Evolutionary conservation across 1,140 invertebrate species (phyloP).

Genomic region (Thereuonema tuberculata): DNA sequence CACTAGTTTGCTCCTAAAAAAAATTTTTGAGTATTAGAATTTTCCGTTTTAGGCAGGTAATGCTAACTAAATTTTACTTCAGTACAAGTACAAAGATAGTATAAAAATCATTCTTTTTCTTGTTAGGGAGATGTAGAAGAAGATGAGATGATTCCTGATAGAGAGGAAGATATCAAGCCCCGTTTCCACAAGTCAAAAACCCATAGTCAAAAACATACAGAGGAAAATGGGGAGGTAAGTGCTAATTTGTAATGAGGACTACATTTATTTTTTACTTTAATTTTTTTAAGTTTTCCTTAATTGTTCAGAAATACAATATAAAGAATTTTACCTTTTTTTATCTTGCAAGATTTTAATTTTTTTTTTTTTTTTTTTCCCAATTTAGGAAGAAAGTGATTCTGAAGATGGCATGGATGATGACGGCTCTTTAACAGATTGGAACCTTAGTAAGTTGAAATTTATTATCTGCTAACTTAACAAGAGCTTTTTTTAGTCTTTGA

Average conservation of each 20-base stretch:
- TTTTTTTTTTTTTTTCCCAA: conserved; percentile 18
- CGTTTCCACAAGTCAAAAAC: conserved; percentile 88
- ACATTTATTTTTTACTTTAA: not conserved
- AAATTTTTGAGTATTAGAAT: too few relatives aligned
- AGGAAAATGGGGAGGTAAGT: conserved; percentile 19
- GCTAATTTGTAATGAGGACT: not conserved
- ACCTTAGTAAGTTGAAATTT: conserved; percentile 46
- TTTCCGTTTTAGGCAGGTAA: not conserved
- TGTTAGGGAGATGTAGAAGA: conserved; percentile 48
- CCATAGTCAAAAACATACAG: conserved; percentile 40
- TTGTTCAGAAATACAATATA: not conserved
- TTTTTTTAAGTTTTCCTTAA: not conserved
- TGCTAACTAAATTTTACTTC: not conserved
- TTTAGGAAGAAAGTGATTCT: conserved; percentile 63
- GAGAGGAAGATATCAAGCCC: conserved; percentile 93
- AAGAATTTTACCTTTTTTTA: not conserved
- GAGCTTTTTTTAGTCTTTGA: too few relatives aligned
- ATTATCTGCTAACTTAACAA: too few relatives aligned
- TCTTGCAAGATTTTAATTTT: conserved; percentile 4
- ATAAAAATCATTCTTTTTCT: too few relatives aligned
- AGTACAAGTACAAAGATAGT: conserved; percentile 29
- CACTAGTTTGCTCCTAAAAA: too few relatives aligned
- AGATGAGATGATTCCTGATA: conserved; percentile 92
- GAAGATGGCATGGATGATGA: conserved; percentile 79
- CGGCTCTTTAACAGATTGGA: conserved; percentile 89